These are phyloP conservation scores for Zosterops japonicus DNA, from an alignment of 2,113 vertebrate genomes.

Conservation along the genomic window DNA sequence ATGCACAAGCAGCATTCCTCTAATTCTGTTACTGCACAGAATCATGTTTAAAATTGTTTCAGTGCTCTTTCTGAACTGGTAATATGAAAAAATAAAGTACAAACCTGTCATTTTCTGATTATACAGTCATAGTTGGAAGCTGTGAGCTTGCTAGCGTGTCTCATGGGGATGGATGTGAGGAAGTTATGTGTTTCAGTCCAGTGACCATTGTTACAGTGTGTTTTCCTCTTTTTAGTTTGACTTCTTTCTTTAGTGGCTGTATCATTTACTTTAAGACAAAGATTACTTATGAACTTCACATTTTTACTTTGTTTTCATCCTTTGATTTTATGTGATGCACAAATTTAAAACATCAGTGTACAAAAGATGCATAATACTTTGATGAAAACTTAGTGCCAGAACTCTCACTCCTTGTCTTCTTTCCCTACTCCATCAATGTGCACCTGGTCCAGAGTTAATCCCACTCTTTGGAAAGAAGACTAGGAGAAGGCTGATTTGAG, in stretches of 20 bases:
- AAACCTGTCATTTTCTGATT: neutral
- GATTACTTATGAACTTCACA: neutral
- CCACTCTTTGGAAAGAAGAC: neutral
- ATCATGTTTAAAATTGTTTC: neutral
- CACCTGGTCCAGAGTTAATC: neutral
- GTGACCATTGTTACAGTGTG: too few relatives aligned
- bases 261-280: neutral
- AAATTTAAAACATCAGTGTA: neutral
- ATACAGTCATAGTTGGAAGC: neutral
- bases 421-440: neutral
- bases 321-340: neutral
- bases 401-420: neutral
- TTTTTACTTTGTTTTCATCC: neutral
- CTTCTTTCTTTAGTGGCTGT: neutral
- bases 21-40: neutral
- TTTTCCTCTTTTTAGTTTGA: neutral
- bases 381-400: neutral
- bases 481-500: neutral
- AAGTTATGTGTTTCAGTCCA: neutral
- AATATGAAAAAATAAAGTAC: neutral
- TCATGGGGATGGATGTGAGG: neutral
- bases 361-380: neutral
- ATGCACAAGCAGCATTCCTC: neutral
- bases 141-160: neutral
- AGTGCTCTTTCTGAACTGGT: neutral